Evolutionary conservation across 2,888 invertebrate species (phyloP).

Genomic region (Oligia latruncula): DNA sequence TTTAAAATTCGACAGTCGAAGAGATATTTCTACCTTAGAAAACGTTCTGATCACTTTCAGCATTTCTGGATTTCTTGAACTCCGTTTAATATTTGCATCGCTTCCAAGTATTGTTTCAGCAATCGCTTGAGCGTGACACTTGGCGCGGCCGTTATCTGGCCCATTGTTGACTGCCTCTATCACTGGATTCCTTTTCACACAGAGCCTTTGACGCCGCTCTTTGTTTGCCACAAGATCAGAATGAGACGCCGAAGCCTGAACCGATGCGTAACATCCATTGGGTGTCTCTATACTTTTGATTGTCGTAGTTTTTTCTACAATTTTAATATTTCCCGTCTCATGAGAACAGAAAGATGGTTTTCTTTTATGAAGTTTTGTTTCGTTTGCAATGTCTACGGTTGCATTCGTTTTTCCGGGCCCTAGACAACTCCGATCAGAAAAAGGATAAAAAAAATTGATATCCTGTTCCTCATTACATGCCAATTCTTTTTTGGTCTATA

Average conservation of each 20-base stretch:
- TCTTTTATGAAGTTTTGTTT: conserved; percentile 42
- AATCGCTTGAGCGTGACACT: conserved; percentile 62
- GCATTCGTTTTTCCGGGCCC: conserved; percentile 25
- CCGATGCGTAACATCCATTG: conserved; percentile 85
- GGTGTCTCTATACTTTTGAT: conserved; percentile 73
- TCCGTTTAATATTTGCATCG: conserved; percentile 6
- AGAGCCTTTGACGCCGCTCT: conserved; percentile 87
- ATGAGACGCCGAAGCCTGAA: conserved; percentile 84
- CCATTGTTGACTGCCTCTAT: conserved; percentile 90
- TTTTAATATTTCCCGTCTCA: conserved; percentile 64
- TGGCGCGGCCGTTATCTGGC: conserved; percentile 79
- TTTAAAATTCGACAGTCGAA: not conserved
- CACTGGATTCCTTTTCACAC: conserved; percentile 89
- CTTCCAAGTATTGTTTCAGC: conserved; percentile 5
- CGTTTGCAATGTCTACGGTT: conserved; percentile 29
- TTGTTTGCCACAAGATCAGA: conserved; percentile 88
- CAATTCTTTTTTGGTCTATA: not conserved
- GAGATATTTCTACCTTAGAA: not conserved
- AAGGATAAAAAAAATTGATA: not conserved
- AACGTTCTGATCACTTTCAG: not conserved
- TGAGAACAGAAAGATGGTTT: conserved; percentile 32
- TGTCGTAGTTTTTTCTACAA: conserved; percentile 70
- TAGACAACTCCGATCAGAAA: not conserved
- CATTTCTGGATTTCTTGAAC: not conserved
- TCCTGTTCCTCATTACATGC: not conserved